Evolutionary conservation across 2,888 invertebrate genomes (phyloP).

Genomic region (Bombylius major): DNA sequence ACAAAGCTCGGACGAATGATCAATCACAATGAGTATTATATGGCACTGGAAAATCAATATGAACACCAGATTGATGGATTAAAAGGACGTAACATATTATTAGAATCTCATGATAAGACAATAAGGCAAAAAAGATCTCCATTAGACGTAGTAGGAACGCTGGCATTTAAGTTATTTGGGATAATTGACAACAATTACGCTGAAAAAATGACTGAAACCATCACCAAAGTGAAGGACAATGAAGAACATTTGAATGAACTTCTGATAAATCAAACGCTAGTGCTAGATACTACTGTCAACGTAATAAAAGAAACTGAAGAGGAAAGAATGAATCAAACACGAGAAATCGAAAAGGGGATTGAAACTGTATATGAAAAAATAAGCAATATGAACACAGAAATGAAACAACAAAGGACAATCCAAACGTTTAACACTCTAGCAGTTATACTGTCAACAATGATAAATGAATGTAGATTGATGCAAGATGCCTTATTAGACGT

Average conservation of each 20-base stretch:
- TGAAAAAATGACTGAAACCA: not conserved
- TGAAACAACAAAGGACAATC: too few species aligned
- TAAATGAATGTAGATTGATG: too few species aligned
- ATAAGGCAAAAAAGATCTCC: not conserved
- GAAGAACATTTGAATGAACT: not conserved
- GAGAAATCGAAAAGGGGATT: too few species aligned
- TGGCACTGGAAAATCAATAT: not conserved
- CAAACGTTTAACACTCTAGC: too few species aligned
- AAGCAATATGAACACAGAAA: too few species aligned
- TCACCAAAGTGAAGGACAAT: not conserved
- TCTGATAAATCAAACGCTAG: not conserved
- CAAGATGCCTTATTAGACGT: too few species aligned
- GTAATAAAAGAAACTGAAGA: not conserved
- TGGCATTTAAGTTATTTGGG: conserved; percentile 1
- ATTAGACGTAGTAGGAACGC: not conserved
- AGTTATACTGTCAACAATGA: too few species aligned
- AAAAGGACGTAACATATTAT: not conserved
- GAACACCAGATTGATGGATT: not conserved
- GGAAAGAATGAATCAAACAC: too few species aligned
- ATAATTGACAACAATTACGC: not conserved
- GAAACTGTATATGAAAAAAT: too few species aligned
- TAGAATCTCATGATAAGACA: not conserved
- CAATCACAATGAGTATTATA: not conserved
- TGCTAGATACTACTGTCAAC: not conserved
- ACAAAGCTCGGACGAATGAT: not conserved